Evolutionary conservation across 2,113 vertebrate species (phyloP), one percentile per base, ranked within the genome.

Genomic region (Nothoprocta pentlandii): DNA sequence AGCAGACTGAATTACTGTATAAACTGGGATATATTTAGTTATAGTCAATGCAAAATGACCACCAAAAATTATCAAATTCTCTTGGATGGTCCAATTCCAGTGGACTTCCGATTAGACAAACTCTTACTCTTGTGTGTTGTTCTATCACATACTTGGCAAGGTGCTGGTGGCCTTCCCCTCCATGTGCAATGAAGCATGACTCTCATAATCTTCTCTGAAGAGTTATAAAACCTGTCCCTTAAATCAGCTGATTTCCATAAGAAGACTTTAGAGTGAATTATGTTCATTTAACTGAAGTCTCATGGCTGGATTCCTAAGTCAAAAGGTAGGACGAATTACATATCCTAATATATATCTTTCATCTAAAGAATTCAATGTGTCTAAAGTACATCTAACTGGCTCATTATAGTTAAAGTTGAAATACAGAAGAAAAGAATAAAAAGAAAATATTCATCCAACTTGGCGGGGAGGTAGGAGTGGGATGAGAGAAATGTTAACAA

Each of bases 291-390:
- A 78, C 13, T 12, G 47, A 5, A 21, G 16, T 5, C 80, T n/a
- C 7, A 3, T 0, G 77, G 4, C 9, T 81, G 36, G 77, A 9
- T 6, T 5, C 41, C 3, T 16, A 28, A 16, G 23, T 3, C n/a
- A 46, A 21, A 3, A 74, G 9, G 21, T 1, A 11, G 63, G 16
- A 70, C 14, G 16, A 70, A 14, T 4, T 12, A 68, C 68, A 80
- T 3, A 46, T 17, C 49, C 62, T 80, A 47, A 10, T 32, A n/a
- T 85, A 63, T 63, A 16, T 14, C 80, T 95, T 92, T 76, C 23
- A 61, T 4, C 6, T 26, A 53, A 59, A 12, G 9, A 67, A 56
- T 67, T 25, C 25, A 79, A 7, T 63, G 8, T 7, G 12, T 67
- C 49, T 88, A 32, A 85, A 87, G 42, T 42, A 16, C 28, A 58